A percentile compares a stretch with the other conserved stretches of the same genome.
Conservation (phyloP, 2,888 invertebrate species). For the Sesamia inferens region DNA sequence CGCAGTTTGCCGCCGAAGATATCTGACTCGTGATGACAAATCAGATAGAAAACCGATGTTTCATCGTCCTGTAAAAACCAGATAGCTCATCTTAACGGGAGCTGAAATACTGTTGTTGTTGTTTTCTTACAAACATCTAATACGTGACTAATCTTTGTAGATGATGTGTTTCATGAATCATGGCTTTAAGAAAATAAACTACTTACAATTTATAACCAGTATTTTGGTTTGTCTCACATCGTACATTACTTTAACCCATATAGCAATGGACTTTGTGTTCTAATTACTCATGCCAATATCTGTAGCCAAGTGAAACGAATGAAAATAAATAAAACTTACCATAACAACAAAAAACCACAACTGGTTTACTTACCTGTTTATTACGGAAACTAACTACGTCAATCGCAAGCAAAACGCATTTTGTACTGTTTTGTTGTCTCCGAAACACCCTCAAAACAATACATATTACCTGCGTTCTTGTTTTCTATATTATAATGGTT, state of each 20-base stretch:
- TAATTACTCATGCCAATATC: conserved; percentile 17
- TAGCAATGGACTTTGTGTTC: background rate
- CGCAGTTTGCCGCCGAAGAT: conserved; percentile 26
- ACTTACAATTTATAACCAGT: background rate
- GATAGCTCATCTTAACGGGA: conserved; percentile 32
- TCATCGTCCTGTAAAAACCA: conserved; percentile 37
- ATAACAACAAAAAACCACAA: conserved; percentile 26
- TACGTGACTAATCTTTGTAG: conserved; percentile 27
- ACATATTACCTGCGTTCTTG: background rate
- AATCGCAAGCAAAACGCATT: conserved; percentile 24
- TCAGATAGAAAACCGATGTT: conserved; percentile 41
- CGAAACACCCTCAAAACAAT: conserved; percentile 5
- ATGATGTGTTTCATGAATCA: conserved; percentile 30
- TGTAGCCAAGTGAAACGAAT: conserved; percentile 7
- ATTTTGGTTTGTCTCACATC: background rate
- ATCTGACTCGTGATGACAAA: conserved; percentile 25
- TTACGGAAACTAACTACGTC: conserved; percentile 25
- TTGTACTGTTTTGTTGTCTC: background rate
- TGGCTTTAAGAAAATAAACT: conserved; percentile 4
- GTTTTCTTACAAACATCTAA: conserved; percentile 18
- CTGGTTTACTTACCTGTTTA: conserved; percentile 47
- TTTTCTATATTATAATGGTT: background rate
- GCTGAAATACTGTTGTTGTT: conserved; percentile 31
- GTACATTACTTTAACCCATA: background rate
- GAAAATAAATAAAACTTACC: conserved; percentile 17